Conservation (phyloP, 2,888 invertebrate species). For the Bellardia bayeri region DNA sequence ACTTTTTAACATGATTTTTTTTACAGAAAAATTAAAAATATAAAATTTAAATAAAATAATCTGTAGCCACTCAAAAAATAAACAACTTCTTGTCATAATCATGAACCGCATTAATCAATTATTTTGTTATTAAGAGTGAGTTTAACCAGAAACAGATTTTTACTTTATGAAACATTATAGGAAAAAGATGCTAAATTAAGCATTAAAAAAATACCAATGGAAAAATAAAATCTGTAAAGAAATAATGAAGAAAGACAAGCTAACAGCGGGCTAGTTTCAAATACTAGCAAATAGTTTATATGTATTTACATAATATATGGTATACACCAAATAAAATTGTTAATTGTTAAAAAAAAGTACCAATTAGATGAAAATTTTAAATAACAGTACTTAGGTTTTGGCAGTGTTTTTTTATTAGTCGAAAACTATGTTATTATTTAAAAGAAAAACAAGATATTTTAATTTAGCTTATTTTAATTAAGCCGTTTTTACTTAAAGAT, state of each 20-base stretch:
- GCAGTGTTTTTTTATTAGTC: no score
- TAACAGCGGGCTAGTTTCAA: background rate
- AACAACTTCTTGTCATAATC: constrained; percentile 4
- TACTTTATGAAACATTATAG: background rate
- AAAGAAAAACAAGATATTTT: no score
- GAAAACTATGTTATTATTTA: no score
- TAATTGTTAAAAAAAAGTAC: no score
- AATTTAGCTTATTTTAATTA: no score
- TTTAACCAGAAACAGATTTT: constrained; percentile 11
- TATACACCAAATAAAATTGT: no score
- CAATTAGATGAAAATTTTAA: no score
- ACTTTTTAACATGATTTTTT: constrained; percentile 21
- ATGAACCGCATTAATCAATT: background rate
- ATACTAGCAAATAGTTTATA: background rate
- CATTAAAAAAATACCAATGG: background rate
- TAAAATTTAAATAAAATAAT: background rate
- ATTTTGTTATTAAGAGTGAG: background rate
- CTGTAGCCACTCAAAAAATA: background rate
- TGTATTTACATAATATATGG: no score
- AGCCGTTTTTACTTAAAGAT: no score
- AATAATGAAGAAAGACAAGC: background rate
- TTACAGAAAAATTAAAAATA: background rate
- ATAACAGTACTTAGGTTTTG: no score
- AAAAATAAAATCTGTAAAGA: background rate
- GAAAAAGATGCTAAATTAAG: background rate